These are phyloP conservation scores for Numenius arquata DNA, from an alignment of 2,113 vertebrate genomes.

Conservation along the genomic window DNA sequence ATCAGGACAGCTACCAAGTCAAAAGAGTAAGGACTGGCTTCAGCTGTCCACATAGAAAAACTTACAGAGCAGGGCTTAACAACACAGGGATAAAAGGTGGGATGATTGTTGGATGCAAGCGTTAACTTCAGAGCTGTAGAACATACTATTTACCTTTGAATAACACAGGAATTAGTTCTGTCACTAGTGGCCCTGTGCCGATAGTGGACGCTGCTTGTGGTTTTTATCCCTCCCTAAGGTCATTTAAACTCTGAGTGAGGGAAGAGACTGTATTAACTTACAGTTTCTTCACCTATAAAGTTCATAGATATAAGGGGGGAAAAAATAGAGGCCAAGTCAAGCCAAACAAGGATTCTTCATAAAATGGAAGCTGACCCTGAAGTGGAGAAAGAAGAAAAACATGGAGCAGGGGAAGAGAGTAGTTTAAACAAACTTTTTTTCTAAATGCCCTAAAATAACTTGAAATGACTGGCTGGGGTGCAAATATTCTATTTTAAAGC, in stretches of 20 bases:
- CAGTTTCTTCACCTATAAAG: background rate
- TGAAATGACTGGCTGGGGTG: background rate
- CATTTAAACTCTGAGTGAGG: background rate
- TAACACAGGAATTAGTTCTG: background rate
- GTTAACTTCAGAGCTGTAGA: background rate
- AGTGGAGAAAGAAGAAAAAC: background rate
- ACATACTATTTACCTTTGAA: background rate
- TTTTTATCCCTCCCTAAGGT: background rate
- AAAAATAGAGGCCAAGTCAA: background rate
- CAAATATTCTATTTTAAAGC: background rate
- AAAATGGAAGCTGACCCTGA: background rate
- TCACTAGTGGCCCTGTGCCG: background rate
- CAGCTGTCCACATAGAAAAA: fast-evolving
- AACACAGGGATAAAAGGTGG: background rate
- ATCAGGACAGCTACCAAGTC: background rate
- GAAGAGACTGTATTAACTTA: background rate
- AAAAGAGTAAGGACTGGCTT: background rate
- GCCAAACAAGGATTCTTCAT: background rate
- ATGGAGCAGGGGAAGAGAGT: background rate
- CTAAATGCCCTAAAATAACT: background rate
- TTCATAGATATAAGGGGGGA: background rate
- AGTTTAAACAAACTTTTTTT: background rate
- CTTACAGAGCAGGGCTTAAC: background rate
- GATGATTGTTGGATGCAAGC: background rate
- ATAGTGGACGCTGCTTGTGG: background rate